A percentile compares a stretch with the other conserved stretches of the same genome.
Conservation (phyloP, 2,888 invertebrate genomes). For the Amblyteles armatorius region DNA sequence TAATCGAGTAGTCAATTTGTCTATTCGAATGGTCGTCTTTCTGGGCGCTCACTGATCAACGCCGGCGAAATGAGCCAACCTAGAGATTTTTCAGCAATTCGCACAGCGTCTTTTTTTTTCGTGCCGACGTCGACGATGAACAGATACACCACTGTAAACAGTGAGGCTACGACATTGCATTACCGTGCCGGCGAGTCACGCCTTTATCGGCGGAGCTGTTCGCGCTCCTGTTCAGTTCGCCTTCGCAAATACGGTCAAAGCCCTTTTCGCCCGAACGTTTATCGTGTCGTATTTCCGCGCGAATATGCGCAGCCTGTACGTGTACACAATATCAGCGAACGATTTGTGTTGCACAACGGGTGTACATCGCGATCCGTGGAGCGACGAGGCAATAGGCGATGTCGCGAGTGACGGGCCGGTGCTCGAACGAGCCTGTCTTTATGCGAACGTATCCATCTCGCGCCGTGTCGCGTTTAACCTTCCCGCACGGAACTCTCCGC, state of each 20-base stretch:
- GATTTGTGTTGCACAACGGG: neutral
- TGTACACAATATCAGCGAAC: neutral
- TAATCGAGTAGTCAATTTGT: too few species aligned
- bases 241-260: constrained; percentile 72
- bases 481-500: constrained; percentile 38
- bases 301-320: neutral
- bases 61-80: too few species aligned
- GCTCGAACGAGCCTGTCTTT: constrained; percentile 22
- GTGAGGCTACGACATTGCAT: constrained; percentile 42
- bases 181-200: constrained; percentile 67
- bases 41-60: too few species aligned
- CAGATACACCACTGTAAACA: constrained; percentile 13
- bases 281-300: constrained; percentile 48
- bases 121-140: constrained; percentile 18
- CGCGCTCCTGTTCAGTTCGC: constrained; percentile 70
- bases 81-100: too few species aligned
- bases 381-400: constrained; percentile 31
- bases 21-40: too few species aligned
- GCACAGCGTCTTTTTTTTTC: constrained; percentile 7
- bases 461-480: constrained; percentile 12
- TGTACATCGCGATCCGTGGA: constrained; percentile 20
- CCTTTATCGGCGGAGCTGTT: constrained; percentile 48
- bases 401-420: constrained; percentile 26
- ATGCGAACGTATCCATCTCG: constrained; percentile 37
- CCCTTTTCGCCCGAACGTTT: constrained; percentile 61